Evolutionary conservation across 2,888 invertebrate genomes (phyloP).

Genomic region (Cephus nigrinus): DNA sequence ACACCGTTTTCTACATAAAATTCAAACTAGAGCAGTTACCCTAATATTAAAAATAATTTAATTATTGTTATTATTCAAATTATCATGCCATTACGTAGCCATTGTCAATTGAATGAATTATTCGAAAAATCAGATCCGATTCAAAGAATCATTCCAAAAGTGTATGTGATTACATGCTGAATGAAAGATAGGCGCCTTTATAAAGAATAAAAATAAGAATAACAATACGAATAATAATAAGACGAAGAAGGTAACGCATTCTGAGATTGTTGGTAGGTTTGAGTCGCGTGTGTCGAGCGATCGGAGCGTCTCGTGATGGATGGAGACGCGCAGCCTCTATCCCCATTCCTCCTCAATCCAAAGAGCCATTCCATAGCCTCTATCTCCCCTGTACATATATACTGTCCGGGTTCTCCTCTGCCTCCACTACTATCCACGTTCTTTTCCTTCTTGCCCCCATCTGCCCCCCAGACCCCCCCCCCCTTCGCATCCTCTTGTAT

Average conservation of each 20-base stretch:
- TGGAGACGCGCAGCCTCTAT: conserved; percentile 60
- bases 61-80: too few species aligned
- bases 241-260: conserved; percentile 56
- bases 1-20: not conserved
- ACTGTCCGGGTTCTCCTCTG: conserved; percentile 18
- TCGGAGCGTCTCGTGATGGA: conserved; percentile 61
- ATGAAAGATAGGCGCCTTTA: not conserved
- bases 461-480: conserved; percentile 18
- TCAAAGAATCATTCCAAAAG: not conserved
- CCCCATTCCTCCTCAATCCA: conserved; percentile 50
- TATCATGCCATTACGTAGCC: not conserved
- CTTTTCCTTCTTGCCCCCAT: conserved; percentile 17
- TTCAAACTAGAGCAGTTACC: not conserved
- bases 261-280: conserved; percentile 48
- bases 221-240: not conserved
- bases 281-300: conserved; percentile 57
- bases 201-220: not conserved
- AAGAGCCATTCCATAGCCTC: conserved; percentile 43
- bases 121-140: not conserved
- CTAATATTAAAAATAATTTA: not conserved
- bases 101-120: not conserved
- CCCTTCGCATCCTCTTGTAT: conserved; percentile 21
- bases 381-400: conserved; percentile 26
- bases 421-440: conserved; percentile 22
- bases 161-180: not conserved